Conservation (phyloP, 2,888 invertebrate species). For the Chrysina gloriosa region DNA sequence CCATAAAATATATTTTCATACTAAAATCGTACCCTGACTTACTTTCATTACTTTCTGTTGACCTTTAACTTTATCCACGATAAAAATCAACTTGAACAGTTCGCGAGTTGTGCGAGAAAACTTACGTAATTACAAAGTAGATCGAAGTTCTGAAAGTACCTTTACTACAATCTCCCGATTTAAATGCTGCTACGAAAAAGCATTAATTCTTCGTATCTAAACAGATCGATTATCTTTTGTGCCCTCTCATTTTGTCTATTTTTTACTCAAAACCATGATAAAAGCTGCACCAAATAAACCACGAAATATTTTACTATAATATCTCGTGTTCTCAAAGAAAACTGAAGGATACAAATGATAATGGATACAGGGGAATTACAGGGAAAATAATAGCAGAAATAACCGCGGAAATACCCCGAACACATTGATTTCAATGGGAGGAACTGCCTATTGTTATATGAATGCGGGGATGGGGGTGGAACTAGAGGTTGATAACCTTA, state of each 20-base stretch:
- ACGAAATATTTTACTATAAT: background rate
- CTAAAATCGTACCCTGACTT: background rate
- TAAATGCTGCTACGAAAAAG: conserved; percentile 1
- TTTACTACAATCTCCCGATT: conserved; percentile 9
- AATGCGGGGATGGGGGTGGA: conserved; percentile 24
- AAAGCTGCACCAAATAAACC: too few species aligned
- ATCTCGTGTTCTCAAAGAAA: background rate
- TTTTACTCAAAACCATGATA: too few species aligned
- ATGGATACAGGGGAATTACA: background rate
- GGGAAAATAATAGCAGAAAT: background rate
- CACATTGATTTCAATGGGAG: conserved; percentile 18
- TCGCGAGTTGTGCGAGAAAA: background rate
- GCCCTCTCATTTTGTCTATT: too few species aligned
- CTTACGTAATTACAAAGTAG: conserved; percentile 24
- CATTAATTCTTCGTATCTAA: background rate
- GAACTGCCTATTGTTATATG: conserved; percentile 14
- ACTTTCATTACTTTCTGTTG: background rate
- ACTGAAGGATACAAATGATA: background rate
- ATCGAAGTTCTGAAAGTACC: conserved; percentile 12
- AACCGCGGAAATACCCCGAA: conserved; percentile 8
- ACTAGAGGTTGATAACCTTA: conserved; percentile 31
- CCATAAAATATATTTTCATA: too few species aligned
- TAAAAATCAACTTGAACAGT: conserved; percentile 2
- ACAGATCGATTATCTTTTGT: too few species aligned
- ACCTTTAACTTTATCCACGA: conserved; percentile 14